phyloP scores from a whole-genome alignment of 2,888 invertebrate species.

The Leptarthrus brevirostris region DNA sequence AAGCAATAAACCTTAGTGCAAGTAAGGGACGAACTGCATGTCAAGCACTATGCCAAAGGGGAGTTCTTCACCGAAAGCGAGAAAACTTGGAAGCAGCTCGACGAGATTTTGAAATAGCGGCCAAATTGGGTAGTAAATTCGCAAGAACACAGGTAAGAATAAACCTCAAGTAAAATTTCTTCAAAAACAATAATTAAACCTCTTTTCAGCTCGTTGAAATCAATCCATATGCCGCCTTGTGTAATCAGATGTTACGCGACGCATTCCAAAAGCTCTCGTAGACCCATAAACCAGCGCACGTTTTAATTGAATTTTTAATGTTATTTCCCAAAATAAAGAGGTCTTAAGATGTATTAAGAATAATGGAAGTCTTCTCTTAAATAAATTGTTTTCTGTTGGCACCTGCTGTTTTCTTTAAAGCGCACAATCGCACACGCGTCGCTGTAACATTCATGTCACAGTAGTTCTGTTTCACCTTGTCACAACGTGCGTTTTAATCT shows the following conservation, averaged over 20 bases:
- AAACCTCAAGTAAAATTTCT: too few species aligned
- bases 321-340: slow-evolving; percentile 6
- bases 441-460: neutral
- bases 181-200: neutral
- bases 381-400: slow-evolving; percentile 21
- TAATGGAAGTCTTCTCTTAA: slow-evolving; percentile 9
- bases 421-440: neutral
- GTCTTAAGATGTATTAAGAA: slow-evolving; percentile 12
- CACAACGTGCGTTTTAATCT: slow-evolving; percentile 1
- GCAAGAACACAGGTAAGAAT: slow-evolving; percentile 85
- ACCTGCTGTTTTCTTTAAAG: slow-evolving; percentile 33
- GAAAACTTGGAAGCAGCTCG: slow-evolving; percentile 78
- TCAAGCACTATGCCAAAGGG: slow-evolving; percentile 87
- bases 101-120: slow-evolving; percentile 81
- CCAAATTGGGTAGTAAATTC: slow-evolving; percentile 85
- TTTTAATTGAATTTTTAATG: slow-evolving; percentile 16
- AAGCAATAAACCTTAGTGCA: slow-evolving; percentile 75
- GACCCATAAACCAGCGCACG: neutral
- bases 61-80: slow-evolving; percentile 77
- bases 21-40: slow-evolving; percentile 75
- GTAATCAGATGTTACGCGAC: slow-evolving; percentile 92
- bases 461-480: slow-evolving; percentile 14
- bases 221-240: slow-evolving; percentile 95
- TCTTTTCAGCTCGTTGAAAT: slow-evolving; percentile 77
- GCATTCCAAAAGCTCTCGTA: slow-evolving; percentile 71